Percentiles rank a stretch among this genome's conserved stretches.
Conservation (phyloP, 1,140 invertebrate species). For the Hestina assimilis region DNA sequence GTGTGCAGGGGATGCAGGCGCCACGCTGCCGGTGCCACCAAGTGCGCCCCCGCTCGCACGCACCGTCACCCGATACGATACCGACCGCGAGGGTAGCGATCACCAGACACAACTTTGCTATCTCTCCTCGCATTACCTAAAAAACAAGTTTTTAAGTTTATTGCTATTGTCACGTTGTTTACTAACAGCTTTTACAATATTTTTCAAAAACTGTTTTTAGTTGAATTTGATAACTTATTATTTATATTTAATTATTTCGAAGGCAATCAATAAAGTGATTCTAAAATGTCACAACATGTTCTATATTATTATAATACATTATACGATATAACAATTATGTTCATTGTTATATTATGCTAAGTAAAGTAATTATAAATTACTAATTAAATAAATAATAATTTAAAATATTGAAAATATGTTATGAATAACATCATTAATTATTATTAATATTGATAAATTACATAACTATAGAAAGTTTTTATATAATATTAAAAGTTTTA, state of each 20-base stretch:
- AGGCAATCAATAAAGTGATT: too few species aligned
- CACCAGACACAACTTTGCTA: slow-evolving; percentile 56
- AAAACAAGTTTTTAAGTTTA: slow-evolving; percentile 6
- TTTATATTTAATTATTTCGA: too few species aligned
- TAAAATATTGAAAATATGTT: too few species aligned
- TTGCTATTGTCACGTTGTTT: neutral
- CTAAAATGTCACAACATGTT: too few species aligned
- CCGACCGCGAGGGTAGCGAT: slow-evolving; percentile 60
- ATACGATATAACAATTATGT: neutral
- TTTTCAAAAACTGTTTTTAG: too few species aligned
- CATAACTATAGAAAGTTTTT: too few species aligned
- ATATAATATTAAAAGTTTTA: too few species aligned
- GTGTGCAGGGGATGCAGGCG: slow-evolving; percentile 81
- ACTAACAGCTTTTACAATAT: too few species aligned
- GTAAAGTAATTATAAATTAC: neutral
- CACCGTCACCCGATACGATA: slow-evolving; percentile 48
- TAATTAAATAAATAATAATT: neutral
- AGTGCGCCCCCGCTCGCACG: slow-evolving; percentile 76
- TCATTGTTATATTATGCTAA: neutral
- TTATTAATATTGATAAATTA: too few species aligned
- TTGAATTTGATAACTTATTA: too few species aligned
- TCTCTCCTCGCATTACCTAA: slow-evolving; percentile 69
- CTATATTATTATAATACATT: too few species aligned
- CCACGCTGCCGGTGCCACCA: slow-evolving; percentile 80
- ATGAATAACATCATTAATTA: too few species aligned